Conservation (phyloP, 2,113 vertebrate species). For the Cacatua alba region DNA sequence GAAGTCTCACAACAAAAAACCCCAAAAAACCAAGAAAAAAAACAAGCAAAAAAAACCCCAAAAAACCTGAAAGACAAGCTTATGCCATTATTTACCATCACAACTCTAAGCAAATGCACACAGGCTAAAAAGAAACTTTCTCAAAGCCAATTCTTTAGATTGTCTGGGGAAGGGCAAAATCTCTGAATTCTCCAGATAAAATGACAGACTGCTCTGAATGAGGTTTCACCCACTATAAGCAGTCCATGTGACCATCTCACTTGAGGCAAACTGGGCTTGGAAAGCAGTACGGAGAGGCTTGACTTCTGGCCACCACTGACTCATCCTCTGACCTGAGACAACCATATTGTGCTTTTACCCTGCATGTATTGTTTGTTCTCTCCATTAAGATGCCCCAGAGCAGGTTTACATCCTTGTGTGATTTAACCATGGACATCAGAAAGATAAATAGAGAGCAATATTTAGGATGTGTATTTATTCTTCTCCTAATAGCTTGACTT, state of each 20-base stretch:
- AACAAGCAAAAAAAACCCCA: neutral
- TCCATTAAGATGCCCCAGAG: neutral
- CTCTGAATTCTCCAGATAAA: neutral
- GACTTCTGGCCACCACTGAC: neutral
- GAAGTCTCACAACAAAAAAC: neutral
- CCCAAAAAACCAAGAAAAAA: neutral
- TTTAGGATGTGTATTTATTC: neutral
- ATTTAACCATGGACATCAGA: neutral
- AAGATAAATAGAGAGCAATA: neutral
- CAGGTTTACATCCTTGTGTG: neutral
- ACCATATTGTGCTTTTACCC: neutral
- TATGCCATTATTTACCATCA: neutral
- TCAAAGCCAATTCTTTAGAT: neutral
- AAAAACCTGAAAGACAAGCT: neutral
- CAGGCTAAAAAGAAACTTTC: neutral
- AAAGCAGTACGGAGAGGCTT: rapidly evolving
- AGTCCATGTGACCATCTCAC: neutral
- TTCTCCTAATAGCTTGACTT: neutral
- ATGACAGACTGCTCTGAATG: neutral
- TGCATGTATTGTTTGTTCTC: neutral
- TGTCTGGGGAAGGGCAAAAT: neutral
- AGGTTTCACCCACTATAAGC: neutral
- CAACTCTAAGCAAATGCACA: neutral
- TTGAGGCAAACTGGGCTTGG: neutral
- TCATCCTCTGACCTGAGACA: neutral